Base-by-base conservation (phyloP, 1,140 invertebrate species). In the Anthonomus grandis region DNA sequence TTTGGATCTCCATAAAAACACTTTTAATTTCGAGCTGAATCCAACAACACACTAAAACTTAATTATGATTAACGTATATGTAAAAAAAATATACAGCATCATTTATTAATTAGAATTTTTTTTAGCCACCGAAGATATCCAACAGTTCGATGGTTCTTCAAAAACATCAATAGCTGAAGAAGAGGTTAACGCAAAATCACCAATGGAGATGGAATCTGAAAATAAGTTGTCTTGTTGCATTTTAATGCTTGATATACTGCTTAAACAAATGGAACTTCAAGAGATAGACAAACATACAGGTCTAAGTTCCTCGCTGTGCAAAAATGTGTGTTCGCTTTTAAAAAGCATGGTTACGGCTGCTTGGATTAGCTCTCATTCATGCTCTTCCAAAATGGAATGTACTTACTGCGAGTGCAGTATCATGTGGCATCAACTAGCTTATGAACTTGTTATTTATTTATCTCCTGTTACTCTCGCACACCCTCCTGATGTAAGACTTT, bases 201-300 rank as follows among this genome's bases (percentile, higher is more conserved):
- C 83, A 69, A 83, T 83, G 59, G 79, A 80, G 23, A 81, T 79
- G 0, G 83, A 85, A 60, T 77, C 81, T 15, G 86, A 89, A 64
- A 78, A 89, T 24, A 90, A 90, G 71, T 76, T 97, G 5, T 91
- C 90, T 3, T 97, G 95, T 68, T 97, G 93, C 72, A 92, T 98
- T 58, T 81, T 98, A 2, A 98, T 98, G 94, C 76, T 98, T 48
- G 96, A 98, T 73, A 87, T 98, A 59, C 74, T 97, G 27, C 75
- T 97, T 3, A 96, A 96, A 79, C 96, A 99, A 89, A 86, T 98
- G 84, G 93, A 97, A 70, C 77, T 98, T 1, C 95, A 97, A 76
- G 89, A 92, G 60, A 80, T 91, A n/a, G 89, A 90, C 53, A 83
- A 84, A 56, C 88, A 95, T 65, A 79, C 80, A 50, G 91, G 91